Percentiles rank a stretch among this genome's conserved stretches.
phyloP scores from a whole-genome alignment of 2,888 invertebrate species.

The Pycnomerus fuliginosus region DNA sequence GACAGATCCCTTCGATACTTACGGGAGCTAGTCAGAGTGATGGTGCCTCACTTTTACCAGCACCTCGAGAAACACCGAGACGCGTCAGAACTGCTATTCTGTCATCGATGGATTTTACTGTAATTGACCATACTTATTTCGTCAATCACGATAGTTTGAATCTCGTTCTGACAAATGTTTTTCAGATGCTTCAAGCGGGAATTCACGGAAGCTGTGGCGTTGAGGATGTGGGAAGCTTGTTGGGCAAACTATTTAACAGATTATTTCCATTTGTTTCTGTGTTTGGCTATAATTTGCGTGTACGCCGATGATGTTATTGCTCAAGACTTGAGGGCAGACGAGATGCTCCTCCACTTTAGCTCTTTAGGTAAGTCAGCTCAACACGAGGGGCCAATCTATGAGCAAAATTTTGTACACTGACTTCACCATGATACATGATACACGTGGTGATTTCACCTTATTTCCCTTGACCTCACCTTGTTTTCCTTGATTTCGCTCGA shows the following conservation, averaged over 20 bases:
- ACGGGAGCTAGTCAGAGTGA: conserved; percentile 81
- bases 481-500: too few relatives aligned
- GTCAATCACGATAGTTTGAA: neutral
- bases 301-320: conserved; percentile 93
- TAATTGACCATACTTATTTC: conserved; percentile 44
- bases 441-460: too few relatives aligned
- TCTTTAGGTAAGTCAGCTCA: conserved; percentile 72
- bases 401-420: too few relatives aligned
- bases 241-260: conserved; percentile 97
- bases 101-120: conserved; percentile 93
- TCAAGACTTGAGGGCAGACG: conserved; percentile 88
- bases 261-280: conserved; percentile 93
- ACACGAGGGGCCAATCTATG: too few relatives aligned
- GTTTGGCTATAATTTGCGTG: conserved; percentile 88
- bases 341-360: conserved; percentile 93
- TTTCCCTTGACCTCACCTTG: too few relatives aligned
- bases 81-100: conserved; percentile 87
- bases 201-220: conserved; percentile 84
- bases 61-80: conserved; percentile 83
- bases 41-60: conserved; percentile 87
- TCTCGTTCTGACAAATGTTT: conserved; percentile 24
- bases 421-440: too few relatives aligned
- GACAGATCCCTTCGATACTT: conserved; percentile 87
- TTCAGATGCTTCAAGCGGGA: conserved; percentile 88
- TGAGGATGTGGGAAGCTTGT: conserved; percentile 95